Base-by-base conservation (phyloP, 2,888 invertebrate genomes). In the Chloromyia formosa region DNA sequence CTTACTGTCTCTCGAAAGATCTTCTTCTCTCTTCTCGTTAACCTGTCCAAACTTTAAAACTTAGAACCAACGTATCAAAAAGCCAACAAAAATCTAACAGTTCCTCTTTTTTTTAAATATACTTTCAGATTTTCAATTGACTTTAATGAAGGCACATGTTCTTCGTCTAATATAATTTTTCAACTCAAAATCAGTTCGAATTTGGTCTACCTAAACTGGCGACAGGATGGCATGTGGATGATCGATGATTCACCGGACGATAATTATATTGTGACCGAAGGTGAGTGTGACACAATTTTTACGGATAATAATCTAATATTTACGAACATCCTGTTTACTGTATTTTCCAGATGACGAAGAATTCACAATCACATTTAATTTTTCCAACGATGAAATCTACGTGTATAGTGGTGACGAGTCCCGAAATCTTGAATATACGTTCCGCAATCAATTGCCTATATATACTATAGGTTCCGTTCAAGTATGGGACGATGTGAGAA, bases 401-500 rank as follows among this genome's bases (percentile, higher is more conserved):
- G 79, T 77, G 80, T 85, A 78, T 77, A 79, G 77, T 82, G 76
- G 76, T 4, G 76, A 77, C 53, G 78, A 78, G 16, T 68, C 58
- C 20, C 74, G 75, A 12, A 53, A 61, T 14, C 64, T 74, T 58
- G 73, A 74, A 42, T 75, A 77, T 49, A 40, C 10, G 71, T 85
- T 79, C 76, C 80, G 80, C 74, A 80, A 81, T 23, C 76, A 80
- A 40, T 81, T 80, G 56, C 79, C 81, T 71, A 80, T 84, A 14
- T 78, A 80, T 58, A 79, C 81, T 16, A 85, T 85, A 42, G 77
- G 81, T 77, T 80, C 83, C 58, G 77, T 85, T 27, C 85, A 85
- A 79, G 81, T 85, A 58, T 85, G 85, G 84, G 85, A 83, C 69
- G 85, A 85, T 80, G 81, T 85, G 22, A 78, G 82, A 76, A 83